Conservation (phyloP, 2,888 invertebrate genomes). For the Thecocarcelia acutangulata region DNA sequence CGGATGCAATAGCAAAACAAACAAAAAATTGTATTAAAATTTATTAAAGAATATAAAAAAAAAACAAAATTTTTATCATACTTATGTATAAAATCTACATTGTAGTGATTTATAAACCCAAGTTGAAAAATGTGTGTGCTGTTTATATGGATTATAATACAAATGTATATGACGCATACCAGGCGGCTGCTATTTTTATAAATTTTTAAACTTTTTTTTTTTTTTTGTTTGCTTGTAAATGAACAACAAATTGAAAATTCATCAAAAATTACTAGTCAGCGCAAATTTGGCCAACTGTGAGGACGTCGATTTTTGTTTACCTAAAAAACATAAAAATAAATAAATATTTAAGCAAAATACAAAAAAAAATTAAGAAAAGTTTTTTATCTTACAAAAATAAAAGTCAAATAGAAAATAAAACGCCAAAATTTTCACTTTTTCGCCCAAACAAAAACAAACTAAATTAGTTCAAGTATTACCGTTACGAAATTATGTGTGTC, state of each 20-base stretch:
- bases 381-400: neutral
- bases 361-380: constrained; percentile 36
- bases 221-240: constrained; percentile 48
- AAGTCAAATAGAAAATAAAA: neutral
- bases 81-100: neutral
- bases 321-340: constrained; percentile 7
- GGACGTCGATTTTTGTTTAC: constrained; percentile 48
- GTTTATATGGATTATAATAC: constrained; percentile 16
- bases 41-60: constrained; percentile 15
- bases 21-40: constrained; percentile 30
- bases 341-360: constrained; percentile 3
- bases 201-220: constrained; percentile 23
- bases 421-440: neutral
- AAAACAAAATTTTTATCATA: constrained; percentile 44
- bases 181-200: constrained; percentile 61
- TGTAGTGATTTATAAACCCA: constrained; percentile 25
- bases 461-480: constrained; percentile 32
- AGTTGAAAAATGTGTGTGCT: constrained; percentile 17
- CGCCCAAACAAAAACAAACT: neutral
- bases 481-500: constrained; percentile 44
- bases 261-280: constrained; percentile 60
- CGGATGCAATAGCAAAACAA: constrained; percentile 37
- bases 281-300: constrained; percentile 62
- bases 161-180: constrained; percentile 59
- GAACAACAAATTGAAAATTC: constrained; percentile 36